Conservation (phyloP, 1,140 invertebrate species). For the Cephus cinctus region DNA sequence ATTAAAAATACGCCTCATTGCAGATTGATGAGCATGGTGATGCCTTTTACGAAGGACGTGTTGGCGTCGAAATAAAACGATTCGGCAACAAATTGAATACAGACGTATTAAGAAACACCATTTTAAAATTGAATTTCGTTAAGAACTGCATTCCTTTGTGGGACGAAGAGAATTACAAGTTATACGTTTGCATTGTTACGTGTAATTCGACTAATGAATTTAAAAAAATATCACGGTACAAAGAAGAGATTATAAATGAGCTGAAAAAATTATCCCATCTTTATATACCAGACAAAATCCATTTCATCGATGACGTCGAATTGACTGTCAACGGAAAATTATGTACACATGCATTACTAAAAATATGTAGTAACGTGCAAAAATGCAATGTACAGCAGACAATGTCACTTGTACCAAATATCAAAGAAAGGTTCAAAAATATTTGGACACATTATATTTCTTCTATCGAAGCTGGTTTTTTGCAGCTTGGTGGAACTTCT, state of each 20-base stretch:
- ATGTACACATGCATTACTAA: conserved; percentile 27
- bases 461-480: conserved; percentile 45
- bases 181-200: conserved; percentile 54
- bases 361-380: conserved; percentile 15
- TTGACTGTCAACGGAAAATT: conserved; percentile 42
- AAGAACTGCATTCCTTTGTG: conserved; percentile 57
- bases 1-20: conserved; percentile 6
- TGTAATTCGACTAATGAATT: conserved; percentile 5
- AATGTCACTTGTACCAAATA: conserved; percentile 51
- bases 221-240: conserved; percentile 40
- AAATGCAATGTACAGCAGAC: conserved; percentile 10
- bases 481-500: conserved; percentile 55
- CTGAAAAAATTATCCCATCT: conserved; percentile 22
- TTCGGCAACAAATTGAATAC: conserved; percentile 70
- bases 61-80: conserved; percentile 70
- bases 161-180: conserved; percentile 50
- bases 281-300: conserved; percentile 42
- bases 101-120: conserved; percentile 59
- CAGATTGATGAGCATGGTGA: conserved; percentile 51
- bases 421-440: conserved; percentile 33
- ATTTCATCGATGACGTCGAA: conserved; percentile 30
- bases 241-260: conserved; percentile 45
- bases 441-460: conserved; percentile 42
- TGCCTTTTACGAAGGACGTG: conserved; percentile 66
- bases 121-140: conserved; percentile 51